Conservation (phyloP, 2,888 invertebrate genomes). For the Resseliella maxima region DNA sequence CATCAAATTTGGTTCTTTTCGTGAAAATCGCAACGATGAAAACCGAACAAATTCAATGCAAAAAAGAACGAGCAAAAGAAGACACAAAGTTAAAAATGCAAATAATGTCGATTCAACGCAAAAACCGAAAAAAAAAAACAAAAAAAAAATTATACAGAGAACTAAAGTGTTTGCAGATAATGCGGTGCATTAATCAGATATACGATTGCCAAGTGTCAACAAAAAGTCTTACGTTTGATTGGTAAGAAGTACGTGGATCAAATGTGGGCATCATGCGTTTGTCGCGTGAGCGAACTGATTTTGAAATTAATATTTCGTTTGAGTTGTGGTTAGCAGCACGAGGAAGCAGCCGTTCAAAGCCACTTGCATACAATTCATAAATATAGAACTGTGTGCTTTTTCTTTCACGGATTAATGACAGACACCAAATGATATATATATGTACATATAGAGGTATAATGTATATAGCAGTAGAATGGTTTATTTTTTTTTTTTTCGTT, state of each 20-base stretch:
- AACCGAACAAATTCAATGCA: not conserved
- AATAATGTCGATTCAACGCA: not conserved
- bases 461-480: too few species aligned
- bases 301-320: not conserved
- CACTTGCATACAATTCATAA: not conserved
- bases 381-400: not conserved
- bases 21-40: too few species aligned
- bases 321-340: not conserved
- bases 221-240: not conserved
- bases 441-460: too few species aligned
- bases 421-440: not conserved
- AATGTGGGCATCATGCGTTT: not conserved
- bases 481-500: too few species aligned
- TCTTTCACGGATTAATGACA: not conserved
- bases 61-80: not conserved
- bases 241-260: not conserved
- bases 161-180: too few species aligned
- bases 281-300: conserved; percentile 8
- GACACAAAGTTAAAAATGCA: not conserved
- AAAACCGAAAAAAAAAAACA: not conserved
- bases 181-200: not conserved
- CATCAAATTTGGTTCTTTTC: too few species aligned
- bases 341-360: not conserved
- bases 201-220: not conserved
- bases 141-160: too few species aligned